A percentile compares a stretch with the other conserved stretches of the same genome.
Conservation (phyloP, 2,888 invertebrate genomes). For the Tupiocoris notatus region DNA sequence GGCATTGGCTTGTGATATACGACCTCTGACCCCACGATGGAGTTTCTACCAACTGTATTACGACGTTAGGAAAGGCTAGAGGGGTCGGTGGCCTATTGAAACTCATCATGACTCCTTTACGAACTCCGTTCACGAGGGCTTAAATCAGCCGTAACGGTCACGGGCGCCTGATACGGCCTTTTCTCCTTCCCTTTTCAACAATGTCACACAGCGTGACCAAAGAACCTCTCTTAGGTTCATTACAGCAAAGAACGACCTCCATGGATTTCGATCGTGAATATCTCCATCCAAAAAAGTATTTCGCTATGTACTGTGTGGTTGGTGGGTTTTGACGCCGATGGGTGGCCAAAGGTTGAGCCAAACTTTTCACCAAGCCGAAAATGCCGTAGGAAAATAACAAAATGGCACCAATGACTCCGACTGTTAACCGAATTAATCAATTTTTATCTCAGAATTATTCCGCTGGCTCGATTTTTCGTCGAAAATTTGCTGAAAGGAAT, state of each 20-base stretch:
- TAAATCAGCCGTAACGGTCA: conserved; percentile 24
- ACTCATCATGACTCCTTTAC: conserved; percentile 38
- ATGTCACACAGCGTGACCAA: neutral
- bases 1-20: conserved; percentile 23
- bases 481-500: too few species aligned
- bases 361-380: too few species aligned
- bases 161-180: neutral
- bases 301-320: too few species aligned
- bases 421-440: too few species aligned
- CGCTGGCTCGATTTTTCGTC: too few species aligned
- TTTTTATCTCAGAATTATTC: too few species aligned
- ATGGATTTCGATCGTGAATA: neutral
- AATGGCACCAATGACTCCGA: too few species aligned
- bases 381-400: too few species aligned
- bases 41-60: conserved; percentile 34
- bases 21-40: conserved; percentile 32
- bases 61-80: conserved; percentile 11
- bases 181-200: neutral
- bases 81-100: conserved; percentile 13
- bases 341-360: too few species aligned
- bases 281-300: too few species aligned
- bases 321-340: too few species aligned
- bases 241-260: neutral
- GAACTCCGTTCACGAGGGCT: conserved; percentile 26
- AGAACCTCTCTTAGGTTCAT: neutral